Evolutionary conservation across 2,113 vertebrate species (phyloP), one percentile per base, ranked within the genome.

Genomic region (Psittacara wagleri): DNA sequence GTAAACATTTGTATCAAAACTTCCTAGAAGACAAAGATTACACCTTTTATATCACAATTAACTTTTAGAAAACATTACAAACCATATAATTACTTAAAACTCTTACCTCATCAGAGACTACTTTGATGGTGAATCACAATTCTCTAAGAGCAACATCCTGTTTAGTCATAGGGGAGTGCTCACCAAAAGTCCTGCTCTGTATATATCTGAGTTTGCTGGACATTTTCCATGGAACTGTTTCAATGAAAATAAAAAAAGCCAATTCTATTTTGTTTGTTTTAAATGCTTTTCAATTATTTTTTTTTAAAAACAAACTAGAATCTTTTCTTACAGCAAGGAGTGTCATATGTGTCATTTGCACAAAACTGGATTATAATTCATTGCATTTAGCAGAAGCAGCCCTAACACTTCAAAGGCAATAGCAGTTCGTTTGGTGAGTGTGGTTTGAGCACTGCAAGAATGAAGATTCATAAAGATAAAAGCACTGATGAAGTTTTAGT

Each of bases 71-170:
- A 83, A 48, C 12, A 82, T 82, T 85, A 35, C n/a, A 86, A 86
- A 83, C 46, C 14, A 5, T 64, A 17, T 72, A 59, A 43, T 81
- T 43, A 51, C 35, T 62, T 80, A 70, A 59, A 41, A 61, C 22
- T 81, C 5, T 94, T 88, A 68, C 37, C 24, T 93, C 93, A 88
- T 94, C 44, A n/a, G 91, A 94, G 73, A 92, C 64, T 76, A 44
- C 43, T 94, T 81, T 20, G 19, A 70, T 68, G 31, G 31, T 96
- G 92, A 96, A 88, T 95, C 90, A 96, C 48, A 62, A 28, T 33
- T 76, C 57, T 64, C 23, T 78, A 68, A 29, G 2, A 85, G 37
- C 69, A 87, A 95, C 62, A 91, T 96, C 95, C 95, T 96, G 92
- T 77, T 39, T 48, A 94, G 76, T 91, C 89, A 95, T 43, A 57